Conservation (phyloP, 2,888 invertebrate genomes). For the Sinodicranocentrus sp. region DNA sequence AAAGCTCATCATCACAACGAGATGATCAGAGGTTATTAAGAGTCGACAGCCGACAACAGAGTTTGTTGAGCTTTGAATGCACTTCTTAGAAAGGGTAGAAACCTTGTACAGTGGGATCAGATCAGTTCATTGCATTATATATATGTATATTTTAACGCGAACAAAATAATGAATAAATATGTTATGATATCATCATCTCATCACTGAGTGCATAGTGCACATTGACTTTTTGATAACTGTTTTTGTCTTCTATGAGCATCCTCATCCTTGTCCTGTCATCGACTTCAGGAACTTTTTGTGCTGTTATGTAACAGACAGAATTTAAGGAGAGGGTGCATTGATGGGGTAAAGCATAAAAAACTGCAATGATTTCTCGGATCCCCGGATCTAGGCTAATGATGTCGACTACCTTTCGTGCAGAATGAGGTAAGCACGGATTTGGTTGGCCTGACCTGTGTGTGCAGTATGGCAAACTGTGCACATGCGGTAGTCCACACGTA, state of each 20-base stretch:
- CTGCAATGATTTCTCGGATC: not conserved
- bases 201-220: not conserved
- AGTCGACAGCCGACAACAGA: constrained; percentile 36
- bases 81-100: constrained; percentile 8
- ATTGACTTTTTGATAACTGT: no score
- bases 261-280: constrained; percentile 15
- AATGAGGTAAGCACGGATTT: constrained; percentile 4
- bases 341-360: not conserved
- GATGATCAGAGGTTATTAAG: constrained; percentile 31
- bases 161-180: not conserved
- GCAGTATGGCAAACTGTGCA: not conserved
- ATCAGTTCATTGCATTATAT: constrained; percentile 25
- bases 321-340: not conserved
- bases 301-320: not conserved
- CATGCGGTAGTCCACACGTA: no score
- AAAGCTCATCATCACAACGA: not conserved
- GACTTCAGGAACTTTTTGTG: not conserved
- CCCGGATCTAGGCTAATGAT: constrained; percentile 35
- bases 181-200: not conserved
- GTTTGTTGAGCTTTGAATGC: constrained; percentile 26
- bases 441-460: constrained; percentile 2
- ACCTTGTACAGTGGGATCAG: constrained; percentile 6
- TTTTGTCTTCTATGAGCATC: no score
- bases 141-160: not conserved
- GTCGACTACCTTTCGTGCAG: constrained; percentile 16